Percentiles rank a stretch among this genome's conserved stretches.
These are phyloP conservation scores for Pteronura brasiliensis DNA, from an alignment of 2,113 vertebrate species.

Conservation along the genomic window DNA sequence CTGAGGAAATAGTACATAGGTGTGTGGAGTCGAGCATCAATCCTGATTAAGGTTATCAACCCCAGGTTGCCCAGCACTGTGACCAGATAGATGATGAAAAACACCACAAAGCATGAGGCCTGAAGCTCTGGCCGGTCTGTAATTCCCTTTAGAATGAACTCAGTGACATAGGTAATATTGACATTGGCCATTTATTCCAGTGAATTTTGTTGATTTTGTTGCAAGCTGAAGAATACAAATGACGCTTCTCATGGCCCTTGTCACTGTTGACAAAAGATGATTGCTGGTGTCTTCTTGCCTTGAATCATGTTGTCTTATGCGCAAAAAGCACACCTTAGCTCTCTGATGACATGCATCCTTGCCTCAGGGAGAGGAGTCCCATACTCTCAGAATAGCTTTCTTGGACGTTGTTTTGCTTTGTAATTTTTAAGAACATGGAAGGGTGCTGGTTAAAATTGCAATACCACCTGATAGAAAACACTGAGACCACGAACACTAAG, in stretches of 20 bases:
- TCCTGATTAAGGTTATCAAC: slow-evolving; percentile 56
- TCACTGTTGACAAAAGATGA: not conserved
- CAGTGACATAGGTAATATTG: slow-evolving; percentile 50
- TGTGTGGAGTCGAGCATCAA: slow-evolving; percentile 43
- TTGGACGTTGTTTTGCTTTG: not conserved
- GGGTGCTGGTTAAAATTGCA: not conserved
- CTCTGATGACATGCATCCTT: not conserved
- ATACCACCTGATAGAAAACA: not conserved
- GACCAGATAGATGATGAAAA: slow-evolving; percentile 38
- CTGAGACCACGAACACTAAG: not conserved
- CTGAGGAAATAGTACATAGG: slow-evolving; percentile 74
- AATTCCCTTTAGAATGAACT: slow-evolving; percentile 74
- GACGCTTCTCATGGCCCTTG: not conserved
- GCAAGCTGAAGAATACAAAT: not conserved
- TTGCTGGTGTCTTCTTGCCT: rapidly evolving
- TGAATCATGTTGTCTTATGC: not conserved
- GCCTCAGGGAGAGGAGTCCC: not conserved
- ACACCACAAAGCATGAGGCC: slow-evolving; percentile 40
- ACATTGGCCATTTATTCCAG: slow-evolving; percentile 28
- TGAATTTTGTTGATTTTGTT: not conserved
- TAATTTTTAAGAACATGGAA: not conserved
- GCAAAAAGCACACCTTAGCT: not conserved
- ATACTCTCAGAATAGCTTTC: not conserved
- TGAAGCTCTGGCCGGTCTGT: slow-evolving; percentile 58
- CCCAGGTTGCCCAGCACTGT: slow-evolving; percentile 65